These are phyloP conservation scores for Hydrozoanthus tunicans DNA, from an alignment of 64 coral and sea anemone species.

Conservation along the genomic window DNA sequence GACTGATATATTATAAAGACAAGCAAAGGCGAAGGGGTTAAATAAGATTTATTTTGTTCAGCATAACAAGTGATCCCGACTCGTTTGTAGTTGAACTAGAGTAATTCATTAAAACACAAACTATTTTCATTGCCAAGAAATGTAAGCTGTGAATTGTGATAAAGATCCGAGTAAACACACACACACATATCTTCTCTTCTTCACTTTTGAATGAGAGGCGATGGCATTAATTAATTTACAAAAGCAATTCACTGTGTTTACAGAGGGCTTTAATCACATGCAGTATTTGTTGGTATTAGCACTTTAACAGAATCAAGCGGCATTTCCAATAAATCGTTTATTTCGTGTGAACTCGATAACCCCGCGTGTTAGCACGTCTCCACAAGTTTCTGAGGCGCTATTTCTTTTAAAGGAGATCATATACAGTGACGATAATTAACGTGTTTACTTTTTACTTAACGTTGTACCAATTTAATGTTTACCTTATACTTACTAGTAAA, in stretches of 20 bases:
- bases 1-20: neutral
- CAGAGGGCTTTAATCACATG: conserved; percentile 14
- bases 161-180: neutral
- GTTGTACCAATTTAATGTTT: too few relatives aligned
- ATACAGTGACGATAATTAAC: too few relatives aligned
- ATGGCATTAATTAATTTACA: conserved; percentile 42
- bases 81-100: neutral
- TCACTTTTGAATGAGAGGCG: conserved; percentile 3
- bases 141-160: conserved; percentile 19
- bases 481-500: too few relatives aligned
- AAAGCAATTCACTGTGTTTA: conserved; percentile 18
- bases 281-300: conserved; percentile 17
- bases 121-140: neutral
- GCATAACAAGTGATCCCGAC: neutral
- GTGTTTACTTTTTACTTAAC: too few relatives aligned
- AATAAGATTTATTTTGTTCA: neutral
- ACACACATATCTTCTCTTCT: neutral
- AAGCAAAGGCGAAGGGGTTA: neutral
- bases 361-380: neutral
- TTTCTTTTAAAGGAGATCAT: neutral
- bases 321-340: neutral
- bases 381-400: too few relatives aligned
- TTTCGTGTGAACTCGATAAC: neutral
- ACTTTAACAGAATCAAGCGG: neutral
- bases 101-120: neutral